Conservation (phyloP, 1,140 invertebrate species). For the Mesaphorura yosii region DNA sequence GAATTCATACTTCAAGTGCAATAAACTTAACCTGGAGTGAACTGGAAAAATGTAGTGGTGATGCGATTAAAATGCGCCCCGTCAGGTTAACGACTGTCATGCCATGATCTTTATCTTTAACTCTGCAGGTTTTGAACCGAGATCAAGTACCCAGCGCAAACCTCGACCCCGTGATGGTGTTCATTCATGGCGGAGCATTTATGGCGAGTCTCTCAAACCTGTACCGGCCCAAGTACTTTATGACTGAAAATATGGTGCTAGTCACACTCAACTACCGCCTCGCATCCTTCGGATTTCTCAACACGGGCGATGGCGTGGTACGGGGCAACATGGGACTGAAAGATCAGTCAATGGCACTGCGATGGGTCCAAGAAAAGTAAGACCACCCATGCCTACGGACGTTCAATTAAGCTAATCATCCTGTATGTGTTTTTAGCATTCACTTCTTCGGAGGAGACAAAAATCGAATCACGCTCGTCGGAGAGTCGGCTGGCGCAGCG, state of each 20-base stretch:
- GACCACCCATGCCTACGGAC: no score
- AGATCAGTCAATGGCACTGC: constrained; percentile 37
- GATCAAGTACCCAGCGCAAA: neutral
- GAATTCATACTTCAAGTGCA: no score
- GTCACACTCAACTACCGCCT: constrained; percentile 50
- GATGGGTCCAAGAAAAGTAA: constrained; percentile 40
- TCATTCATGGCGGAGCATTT: constrained; percentile 34
- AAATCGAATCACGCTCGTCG: constrained; percentile 45
- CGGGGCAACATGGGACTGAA: constrained; percentile 19
- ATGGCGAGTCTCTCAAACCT: constrained; percentile 36
- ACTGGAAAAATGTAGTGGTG: no score
- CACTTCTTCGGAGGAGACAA: constrained; percentile 46
- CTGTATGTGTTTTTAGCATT: no score
- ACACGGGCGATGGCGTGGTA: constrained; percentile 35
- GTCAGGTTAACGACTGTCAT: no score
- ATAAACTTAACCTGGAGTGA: no score
- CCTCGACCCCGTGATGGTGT: constrained; percentile 19
- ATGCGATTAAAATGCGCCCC: no score
- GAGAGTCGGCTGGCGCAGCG: constrained; percentile 25
- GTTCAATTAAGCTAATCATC: no score
- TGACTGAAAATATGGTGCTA: constrained; percentile 41
- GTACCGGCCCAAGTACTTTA: constrained; percentile 33
- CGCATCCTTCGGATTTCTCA: constrained; percentile 36
- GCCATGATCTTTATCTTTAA: neutral
- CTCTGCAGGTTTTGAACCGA: neutral